These are phyloP conservation scores for Polyploca ridens DNA, from an alignment of 2,888 invertebrate species.

Conservation along the genomic window DNA sequence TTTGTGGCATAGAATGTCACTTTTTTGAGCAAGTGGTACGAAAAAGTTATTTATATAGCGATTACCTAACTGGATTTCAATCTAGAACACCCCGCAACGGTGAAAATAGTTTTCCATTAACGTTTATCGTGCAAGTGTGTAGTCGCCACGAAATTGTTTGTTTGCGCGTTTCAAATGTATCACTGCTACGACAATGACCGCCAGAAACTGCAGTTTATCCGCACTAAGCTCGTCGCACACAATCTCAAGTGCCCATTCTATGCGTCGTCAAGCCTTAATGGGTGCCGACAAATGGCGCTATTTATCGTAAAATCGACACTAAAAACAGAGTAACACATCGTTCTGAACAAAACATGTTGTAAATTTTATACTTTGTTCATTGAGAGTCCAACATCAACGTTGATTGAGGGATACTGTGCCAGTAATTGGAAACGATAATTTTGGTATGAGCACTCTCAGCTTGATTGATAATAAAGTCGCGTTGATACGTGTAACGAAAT, in stretches of 20 bases:
- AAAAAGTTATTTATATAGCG: too few relatives aligned
- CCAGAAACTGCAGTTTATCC: constrained; percentile 64
- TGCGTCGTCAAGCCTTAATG: constrained; percentile 70
- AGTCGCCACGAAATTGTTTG: constrained; percentile 11
- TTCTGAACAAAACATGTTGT: constrained; percentile 62
- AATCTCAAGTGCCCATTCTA: constrained; percentile 71
- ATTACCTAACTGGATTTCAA: background rate
- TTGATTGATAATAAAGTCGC: constrained; percentile 36
- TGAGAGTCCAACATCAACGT: constrained; percentile 28
- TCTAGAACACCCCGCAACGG: constrained; percentile 27
- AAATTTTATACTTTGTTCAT: constrained; percentile 54
- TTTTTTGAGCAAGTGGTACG: too few relatives aligned
- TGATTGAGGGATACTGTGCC: constrained; percentile 9
- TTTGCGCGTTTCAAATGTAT: constrained; percentile 37
- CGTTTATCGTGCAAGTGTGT: constrained; percentile 10
- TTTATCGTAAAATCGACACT: constrained; percentile 80
- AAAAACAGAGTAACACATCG: constrained; percentile 73
- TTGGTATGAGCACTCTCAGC: constrained; percentile 22
- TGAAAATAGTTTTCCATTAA: constrained; percentile 10
- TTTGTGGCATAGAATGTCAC: too few relatives aligned
- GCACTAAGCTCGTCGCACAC: constrained; percentile 50
- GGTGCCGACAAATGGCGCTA: constrained; percentile 70
- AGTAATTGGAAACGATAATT: constrained; percentile 37
- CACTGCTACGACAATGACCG: constrained; percentile 40
- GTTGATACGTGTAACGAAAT: constrained; percentile 25